Conservation (phyloP, 2,113 vertebrate genomes). For the Atlantisia rogersi region DNA sequence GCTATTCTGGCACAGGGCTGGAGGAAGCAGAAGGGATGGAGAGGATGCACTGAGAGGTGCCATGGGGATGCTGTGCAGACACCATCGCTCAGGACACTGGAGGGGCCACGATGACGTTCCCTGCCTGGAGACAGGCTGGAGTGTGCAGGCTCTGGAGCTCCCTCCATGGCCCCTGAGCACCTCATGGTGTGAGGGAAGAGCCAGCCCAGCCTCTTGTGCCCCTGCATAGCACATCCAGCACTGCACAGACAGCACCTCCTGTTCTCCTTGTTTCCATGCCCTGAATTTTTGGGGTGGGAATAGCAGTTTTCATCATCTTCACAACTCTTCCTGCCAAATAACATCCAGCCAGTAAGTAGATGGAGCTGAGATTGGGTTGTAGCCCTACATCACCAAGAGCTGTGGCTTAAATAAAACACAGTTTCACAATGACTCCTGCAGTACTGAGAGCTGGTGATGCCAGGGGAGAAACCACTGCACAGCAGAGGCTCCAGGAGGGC, state of each 20-base stretch:
- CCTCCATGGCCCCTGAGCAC: fast-evolving
- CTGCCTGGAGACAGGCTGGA: background rate
- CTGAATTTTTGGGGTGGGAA: background rate
- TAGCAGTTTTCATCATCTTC: background rate
- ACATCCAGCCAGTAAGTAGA: background rate
- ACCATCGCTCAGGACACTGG: background rate
- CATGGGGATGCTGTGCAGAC: fast-evolving
- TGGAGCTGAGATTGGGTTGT: background rate
- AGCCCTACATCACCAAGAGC: background rate
- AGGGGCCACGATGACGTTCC: background rate
- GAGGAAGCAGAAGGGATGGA: constrained; percentile 9
- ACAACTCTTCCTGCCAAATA: no score
- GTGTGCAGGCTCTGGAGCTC: background rate
- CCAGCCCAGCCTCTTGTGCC: background rate
- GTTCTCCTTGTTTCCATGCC: background rate
- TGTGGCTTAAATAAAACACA: background rate
- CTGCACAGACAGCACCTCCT: fast-evolving
- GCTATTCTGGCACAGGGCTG: background rate
- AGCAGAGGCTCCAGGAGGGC: background rate
- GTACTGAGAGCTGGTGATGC: background rate
- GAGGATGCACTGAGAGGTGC: background rate
- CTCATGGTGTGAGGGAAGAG: fast-evolving
- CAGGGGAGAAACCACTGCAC: background rate
- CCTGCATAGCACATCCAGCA: fast-evolving
- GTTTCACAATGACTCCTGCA: background rate